These are phyloP conservation scores for Schrankia costaestrigalis DNA, from an alignment of 2,888 invertebrate species.

Conservation along the genomic window DNA sequence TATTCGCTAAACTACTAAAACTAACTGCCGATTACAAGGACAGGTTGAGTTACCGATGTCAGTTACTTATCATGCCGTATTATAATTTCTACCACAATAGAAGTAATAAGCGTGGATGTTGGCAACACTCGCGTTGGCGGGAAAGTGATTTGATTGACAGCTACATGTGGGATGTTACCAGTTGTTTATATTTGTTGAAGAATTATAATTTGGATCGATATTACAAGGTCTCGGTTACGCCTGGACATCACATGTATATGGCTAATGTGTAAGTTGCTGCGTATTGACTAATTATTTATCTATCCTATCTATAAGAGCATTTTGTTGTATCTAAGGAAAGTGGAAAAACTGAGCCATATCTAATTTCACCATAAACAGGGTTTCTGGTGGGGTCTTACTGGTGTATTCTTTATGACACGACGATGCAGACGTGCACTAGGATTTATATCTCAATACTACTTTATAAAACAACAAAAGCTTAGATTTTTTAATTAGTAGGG, in stretches of 20 bases:
- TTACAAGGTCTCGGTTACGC: constrained; percentile 82
- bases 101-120: constrained; percentile 20
- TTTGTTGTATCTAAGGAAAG: no score
- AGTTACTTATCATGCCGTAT: constrained; percentile 79
- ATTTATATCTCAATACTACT: no score
- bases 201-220: constrained; percentile 80
- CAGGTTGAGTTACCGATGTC: constrained; percentile 69
- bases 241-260: constrained; percentile 83
- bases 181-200: constrained; percentile 82
- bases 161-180: constrained; percentile 84
- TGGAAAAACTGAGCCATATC: no score
- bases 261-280: constrained; percentile 81
- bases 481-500: no score
- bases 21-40: constrained; percentile 84
- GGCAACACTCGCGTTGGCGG: constrained; percentile 40
- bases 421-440: no score
- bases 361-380: no score
- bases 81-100: constrained; percentile 34
- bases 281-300: no score
- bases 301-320: no score
- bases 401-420: no score
- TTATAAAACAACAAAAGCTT: no score
- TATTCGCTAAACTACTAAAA: constrained; percentile 82
- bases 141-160: constrained; percentile 67
- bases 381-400: no score